Evolutionary conservation across 1,140 invertebrate species (phyloP).

Genomic region (Neodiprion pinetum): DNA sequence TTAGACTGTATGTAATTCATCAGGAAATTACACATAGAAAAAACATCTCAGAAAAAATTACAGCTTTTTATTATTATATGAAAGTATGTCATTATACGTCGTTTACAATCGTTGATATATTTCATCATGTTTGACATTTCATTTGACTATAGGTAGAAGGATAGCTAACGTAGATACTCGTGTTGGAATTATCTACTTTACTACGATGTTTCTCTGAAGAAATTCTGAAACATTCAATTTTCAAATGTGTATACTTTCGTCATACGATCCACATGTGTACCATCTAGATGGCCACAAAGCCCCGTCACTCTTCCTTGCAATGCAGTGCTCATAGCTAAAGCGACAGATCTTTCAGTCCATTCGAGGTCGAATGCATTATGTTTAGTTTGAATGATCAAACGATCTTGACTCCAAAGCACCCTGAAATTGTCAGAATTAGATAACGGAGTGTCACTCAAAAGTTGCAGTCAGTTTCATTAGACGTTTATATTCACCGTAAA

Average conservation of each 20-base stretch:
- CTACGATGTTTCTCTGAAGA: too few relatives aligned
- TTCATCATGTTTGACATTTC: too few relatives aligned
- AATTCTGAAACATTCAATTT: background rate
- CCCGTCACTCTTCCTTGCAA: conserved; percentile 22
- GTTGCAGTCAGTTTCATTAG: background rate
- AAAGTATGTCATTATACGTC: too few relatives aligned
- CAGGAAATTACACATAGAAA: too few relatives aligned
- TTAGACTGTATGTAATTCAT: too few relatives aligned
- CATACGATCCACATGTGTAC: conserved; percentile 15
- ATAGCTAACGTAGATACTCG: too few relatives aligned
- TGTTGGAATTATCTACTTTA: too few relatives aligned
- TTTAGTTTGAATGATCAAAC: background rate
- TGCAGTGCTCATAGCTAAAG: background rate
- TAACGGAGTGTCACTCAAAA: background rate
- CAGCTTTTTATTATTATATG: too few relatives aligned
- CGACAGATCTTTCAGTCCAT: background rate
- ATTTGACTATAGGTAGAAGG: too few relatives aligned
- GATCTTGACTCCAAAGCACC: background rate
- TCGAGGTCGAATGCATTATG: background rate
- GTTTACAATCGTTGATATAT: too few relatives aligned
- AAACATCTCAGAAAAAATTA: too few relatives aligned
- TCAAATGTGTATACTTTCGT: background rate
- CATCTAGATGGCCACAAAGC: conserved; percentile 38
- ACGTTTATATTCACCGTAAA: background rate
- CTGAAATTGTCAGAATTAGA: background rate